phyloP scores from a whole-genome alignment of 2,888 invertebrate species.

The Argyresthia goedartella region DNA sequence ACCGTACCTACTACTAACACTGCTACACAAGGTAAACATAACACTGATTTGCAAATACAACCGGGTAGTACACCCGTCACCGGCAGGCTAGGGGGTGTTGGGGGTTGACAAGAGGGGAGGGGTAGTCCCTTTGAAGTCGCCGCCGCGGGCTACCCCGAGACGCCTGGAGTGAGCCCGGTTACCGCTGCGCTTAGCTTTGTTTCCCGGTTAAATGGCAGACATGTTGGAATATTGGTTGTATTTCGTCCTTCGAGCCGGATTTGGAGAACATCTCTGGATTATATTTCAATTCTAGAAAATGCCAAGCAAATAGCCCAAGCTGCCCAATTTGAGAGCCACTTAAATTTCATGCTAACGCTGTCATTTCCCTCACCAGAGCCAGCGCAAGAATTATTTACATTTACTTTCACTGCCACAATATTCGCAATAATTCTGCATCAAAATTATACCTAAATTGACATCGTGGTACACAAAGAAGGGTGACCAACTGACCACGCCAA shows the following conservation, averaged over 20 bases:
- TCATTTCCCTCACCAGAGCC: no score
- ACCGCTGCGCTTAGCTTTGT: slow-evolving; percentile 65
- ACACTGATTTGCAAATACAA: slow-evolving; percentile 44
- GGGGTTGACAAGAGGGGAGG: slow-evolving; percentile 19
- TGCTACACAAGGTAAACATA: slow-evolving; percentile 30
- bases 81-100: slow-evolving; percentile 3
- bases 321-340: no score
- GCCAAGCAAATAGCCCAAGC: no score
- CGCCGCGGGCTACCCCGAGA: slow-evolving; percentile 33
- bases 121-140: slow-evolving; percentile 59
- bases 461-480: slow-evolving; percentile 15
- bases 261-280: no score
- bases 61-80: background rate
- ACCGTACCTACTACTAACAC: no score
- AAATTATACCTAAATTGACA: no score
- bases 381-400: no score
- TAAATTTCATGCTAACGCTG: no score
- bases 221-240: slow-evolving; percentile 10
- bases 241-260: slow-evolving; percentile 21
- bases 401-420: no score
- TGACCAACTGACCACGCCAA: slow-evolving; percentile 20
- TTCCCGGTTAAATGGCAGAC: slow-evolving; percentile 59
- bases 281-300: background rate
- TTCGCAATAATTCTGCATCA: no score
- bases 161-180: slow-evolving; percentile 61